Evolutionary conservation across 2,888 invertebrate genomes (phyloP).

Genomic region (Ochropleura leucogaster): DNA sequence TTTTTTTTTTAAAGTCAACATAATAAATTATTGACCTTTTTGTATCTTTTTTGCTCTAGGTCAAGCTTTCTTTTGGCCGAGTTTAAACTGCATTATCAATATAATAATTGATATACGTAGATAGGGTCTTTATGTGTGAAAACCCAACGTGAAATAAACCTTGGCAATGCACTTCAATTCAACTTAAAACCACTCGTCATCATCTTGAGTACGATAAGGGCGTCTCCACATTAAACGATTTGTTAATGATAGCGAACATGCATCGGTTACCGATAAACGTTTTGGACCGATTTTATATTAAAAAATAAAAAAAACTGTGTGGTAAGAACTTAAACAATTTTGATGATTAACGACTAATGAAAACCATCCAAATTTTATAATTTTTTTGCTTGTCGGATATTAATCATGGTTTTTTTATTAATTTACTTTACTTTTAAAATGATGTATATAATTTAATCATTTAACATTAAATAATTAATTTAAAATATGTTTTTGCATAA

Average conservation of each 20-base stretch:
- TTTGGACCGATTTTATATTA: neutral
- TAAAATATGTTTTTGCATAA: too few relatives aligned
- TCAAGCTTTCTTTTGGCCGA: too few relatives aligned
- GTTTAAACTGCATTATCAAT: neutral
- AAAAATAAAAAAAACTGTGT: neutral
- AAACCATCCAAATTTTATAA: neutral
- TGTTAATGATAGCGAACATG: neutral
- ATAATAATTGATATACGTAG: neutral
- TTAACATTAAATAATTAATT: too few relatives aligned
- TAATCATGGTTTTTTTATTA: too few relatives aligned
- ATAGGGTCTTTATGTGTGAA: neutral
- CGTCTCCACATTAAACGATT: neutral
- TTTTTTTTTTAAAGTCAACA: too few relatives aligned
- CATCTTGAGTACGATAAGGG: constrained; percentile 13
- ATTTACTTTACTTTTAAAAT: too few relatives aligned
- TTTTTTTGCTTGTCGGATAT: too few relatives aligned
- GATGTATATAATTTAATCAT: too few relatives aligned
- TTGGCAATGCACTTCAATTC: constrained; percentile 21
- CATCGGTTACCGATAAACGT: neutral
- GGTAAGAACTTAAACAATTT: neutral
- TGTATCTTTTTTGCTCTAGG: too few relatives aligned
- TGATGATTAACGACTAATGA: neutral
- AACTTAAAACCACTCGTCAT: neutral
- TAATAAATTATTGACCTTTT: too few relatives aligned
- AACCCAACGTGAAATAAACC: constrained; percentile 23